phyloP scores from a whole-genome alignment of 1,140 invertebrate species.

The Pollicipes pollicipes region DNA sequence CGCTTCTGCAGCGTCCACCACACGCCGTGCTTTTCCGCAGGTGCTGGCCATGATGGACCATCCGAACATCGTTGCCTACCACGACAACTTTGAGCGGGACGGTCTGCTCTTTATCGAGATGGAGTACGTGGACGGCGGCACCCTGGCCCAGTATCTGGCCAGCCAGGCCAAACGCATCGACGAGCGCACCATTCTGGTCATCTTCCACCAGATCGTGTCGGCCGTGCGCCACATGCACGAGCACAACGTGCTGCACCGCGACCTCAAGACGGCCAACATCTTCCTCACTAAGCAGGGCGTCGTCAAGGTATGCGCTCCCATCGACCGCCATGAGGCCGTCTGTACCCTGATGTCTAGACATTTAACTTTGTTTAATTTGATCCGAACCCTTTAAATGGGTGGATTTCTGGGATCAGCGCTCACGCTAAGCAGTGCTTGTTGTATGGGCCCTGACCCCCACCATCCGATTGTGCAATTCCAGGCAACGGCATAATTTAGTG shows the following conservation, averaged over 20 bases:
- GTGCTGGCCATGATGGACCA: conserved; percentile 51
- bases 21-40: conserved; percentile 20
- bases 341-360: neutral
- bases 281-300: conserved; percentile 47
- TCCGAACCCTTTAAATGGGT: no score
- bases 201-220: conserved; percentile 49
- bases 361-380: no score
- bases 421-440: no score
- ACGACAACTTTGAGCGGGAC: conserved; percentile 54
- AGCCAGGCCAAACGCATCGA: conserved; percentile 28
- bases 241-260: conserved; percentile 51
- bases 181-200: conserved; percentile 42
- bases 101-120: conserved; percentile 57
- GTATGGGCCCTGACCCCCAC: no score
- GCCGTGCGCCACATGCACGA: conserved; percentile 53
- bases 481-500: no score
- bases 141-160: conserved; percentile 43
- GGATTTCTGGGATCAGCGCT: no score
- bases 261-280: conserved; percentile 59
- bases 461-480: no score
- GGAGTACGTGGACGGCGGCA: conserved; percentile 63
- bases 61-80: conserved; percentile 53
- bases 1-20: no score
- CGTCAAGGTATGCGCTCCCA: conserved; percentile 40
- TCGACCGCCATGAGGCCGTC: neutral